Conservation (phyloP, 2,113 vertebrate genomes). For the Oxyura jamaicensis region DNA sequence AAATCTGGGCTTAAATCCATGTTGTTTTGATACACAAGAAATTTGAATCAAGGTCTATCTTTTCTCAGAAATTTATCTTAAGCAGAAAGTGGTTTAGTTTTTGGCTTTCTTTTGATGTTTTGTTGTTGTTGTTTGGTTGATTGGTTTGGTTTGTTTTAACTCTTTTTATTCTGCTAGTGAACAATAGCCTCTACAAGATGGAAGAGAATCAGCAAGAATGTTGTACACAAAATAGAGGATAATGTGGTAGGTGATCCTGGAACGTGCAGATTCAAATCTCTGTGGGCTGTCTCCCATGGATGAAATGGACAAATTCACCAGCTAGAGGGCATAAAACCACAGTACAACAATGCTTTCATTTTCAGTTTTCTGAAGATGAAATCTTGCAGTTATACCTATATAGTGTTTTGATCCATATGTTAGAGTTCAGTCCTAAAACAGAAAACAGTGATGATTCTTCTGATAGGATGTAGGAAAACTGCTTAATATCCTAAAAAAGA, state of each 20-base stretch:
- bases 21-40: neutral
- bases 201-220: neutral
- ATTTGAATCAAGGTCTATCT: neutral
- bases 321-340: slow-evolving; percentile 7
- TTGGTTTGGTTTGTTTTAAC: neutral
- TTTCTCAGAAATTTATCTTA: neutral
- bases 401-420: neutral
- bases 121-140: no score
- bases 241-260: neutral
- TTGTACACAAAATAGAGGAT: neutral
- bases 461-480: neutral
- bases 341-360: neutral
- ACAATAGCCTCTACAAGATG: neutral
- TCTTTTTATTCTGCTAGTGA: neutral
- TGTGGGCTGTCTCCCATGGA: neutral
- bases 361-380: neutral
- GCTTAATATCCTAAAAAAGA: neutral
- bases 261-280: neutral
- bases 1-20: neutral
- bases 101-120: no score
- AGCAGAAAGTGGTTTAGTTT: neutral
- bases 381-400: neutral
- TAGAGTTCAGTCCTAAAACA: neutral
- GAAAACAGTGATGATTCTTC: neutral
- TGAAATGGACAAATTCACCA: neutral